Percentiles rank a stretch among this genome's conserved stretches.
phyloP scores from a whole-genome alignment of 2,888 invertebrate genomes.

The Peribatodes rhomboidaria region DNA sequence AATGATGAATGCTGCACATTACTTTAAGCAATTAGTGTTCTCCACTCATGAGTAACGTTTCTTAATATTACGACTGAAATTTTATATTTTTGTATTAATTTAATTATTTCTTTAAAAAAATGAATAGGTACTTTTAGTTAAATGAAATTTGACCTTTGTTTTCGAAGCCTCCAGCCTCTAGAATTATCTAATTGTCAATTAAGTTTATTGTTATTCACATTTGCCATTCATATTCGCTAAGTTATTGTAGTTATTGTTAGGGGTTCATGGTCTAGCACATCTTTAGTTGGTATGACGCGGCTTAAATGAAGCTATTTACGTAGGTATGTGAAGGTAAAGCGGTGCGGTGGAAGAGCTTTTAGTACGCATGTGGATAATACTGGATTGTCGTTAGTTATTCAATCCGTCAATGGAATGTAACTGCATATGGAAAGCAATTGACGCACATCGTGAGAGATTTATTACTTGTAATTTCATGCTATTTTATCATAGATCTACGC shows the following conservation, averaged over 20 bases:
- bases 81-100: slow-evolving; percentile 2
- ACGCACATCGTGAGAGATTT: not conserved
- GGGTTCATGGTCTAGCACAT: slow-evolving; percentile 32
- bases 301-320: slow-evolving; percentile 52
- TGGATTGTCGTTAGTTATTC: slow-evolving; percentile 33
- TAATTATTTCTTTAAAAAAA: slow-evolving; percentile 1
- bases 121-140: slow-evolving; percentile 6
- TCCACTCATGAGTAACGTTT: slow-evolving; percentile 14
- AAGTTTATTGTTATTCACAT: slow-evolving; percentile 43
- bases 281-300: slow-evolving; percentile 42
- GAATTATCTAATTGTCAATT: slow-evolving; percentile 39
- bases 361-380: slow-evolving; percentile 26
- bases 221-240: slow-evolving; percentile 36
- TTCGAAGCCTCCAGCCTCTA: slow-evolving; percentile 10
- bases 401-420: slow-evolving; percentile 27
- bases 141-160: slow-evolving; percentile 36
- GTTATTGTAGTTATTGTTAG: slow-evolving; percentile 32
- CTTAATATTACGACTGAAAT: slow-evolving; percentile 13
- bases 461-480: not conserved
- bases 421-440: slow-evolving; percentile 20
- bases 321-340: slow-evolving; percentile 56
- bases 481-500: not conserved
- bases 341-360: slow-evolving; percentile 48
- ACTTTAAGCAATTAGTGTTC: slow-evolving; percentile 15
- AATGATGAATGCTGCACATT: not conserved